Evolutionary conservation across 2,113 vertebrate genomes (phyloP), one percentile per base, ranked within the genome.

Genomic region (Chaenocephalus aceratus): DNA sequence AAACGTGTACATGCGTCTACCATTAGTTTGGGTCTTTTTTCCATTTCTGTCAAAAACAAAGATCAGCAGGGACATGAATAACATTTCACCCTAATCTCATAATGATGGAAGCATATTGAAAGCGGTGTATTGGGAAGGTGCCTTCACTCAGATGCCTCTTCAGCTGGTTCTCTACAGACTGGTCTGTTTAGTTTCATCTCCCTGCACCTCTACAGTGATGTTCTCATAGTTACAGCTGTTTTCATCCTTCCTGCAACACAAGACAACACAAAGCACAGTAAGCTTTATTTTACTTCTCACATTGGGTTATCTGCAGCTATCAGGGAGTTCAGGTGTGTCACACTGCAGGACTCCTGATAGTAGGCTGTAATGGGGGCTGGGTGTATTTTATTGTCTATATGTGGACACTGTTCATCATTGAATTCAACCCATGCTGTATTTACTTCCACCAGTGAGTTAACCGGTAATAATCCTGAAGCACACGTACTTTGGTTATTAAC

Each of bases 201-300:
- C 60, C 1, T 69, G 18, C 13, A 66, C 0, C 26, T 68, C 54
- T 16, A 1, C 0, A 21, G 52, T 9, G 62, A 46, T 64, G 34
- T 67, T 56, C 6, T 69, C 16, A n/a, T 61, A 82, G 9, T 6
- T 59, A 21, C 15, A 21, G 11, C 0, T 21, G 1, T 64, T 68
- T 46, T n/a, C 30, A 45, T 59, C 11, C 5, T 21, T 9, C 30
- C 79, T 88, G 75, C 8, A 63, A 85, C 71, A 65, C 66, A 79
- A 64, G 10, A 48, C 51, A 44, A 18, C 44, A 53, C 23, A 4
- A 34, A 2, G 16, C n/a, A 54, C 1, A 23, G 16, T 82, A 30
- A 30, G 30, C 36, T 41, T 41, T 41, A 41, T 41, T 41, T 41
- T 7, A 41, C 14, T 9, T 65, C 18, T 41, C 5, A 41, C 5